Percentiles rank a stretch among this genome's conserved stretches.
Conservation (phyloP, 2,888 invertebrate species). For the Adela reaumurella region DNA sequence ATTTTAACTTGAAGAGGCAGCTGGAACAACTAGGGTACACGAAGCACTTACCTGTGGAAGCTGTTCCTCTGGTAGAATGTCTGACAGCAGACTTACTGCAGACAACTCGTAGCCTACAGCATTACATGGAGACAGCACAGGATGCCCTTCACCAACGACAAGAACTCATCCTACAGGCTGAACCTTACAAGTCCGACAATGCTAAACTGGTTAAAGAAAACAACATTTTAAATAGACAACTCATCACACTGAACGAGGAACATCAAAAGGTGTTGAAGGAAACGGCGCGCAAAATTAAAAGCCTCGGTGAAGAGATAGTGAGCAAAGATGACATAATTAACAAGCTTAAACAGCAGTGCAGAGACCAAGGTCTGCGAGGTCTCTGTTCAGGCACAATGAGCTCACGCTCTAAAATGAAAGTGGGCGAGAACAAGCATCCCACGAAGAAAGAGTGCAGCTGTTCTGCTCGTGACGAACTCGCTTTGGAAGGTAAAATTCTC, state of each 20-base stretch:
- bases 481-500: slow-evolving; percentile 37
- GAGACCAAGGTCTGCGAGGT: slow-evolving; percentile 41
- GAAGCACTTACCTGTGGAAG: slow-evolving; percentile 70
- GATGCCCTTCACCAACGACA: slow-evolving; percentile 67
- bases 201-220: slow-evolving; percentile 71
- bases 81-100: slow-evolving; percentile 79
- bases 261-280: slow-evolving; percentile 57
- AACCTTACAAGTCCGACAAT: slow-evolving; percentile 80
- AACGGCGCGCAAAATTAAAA: slow-evolving; percentile 58
- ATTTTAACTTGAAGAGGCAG: slow-evolving; percentile 57
- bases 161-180: slow-evolving; percentile 65
- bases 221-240: slow-evolving; percentile 66
- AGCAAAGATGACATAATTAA: slow-evolving; percentile 44
- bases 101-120: slow-evolving; percentile 82
- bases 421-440: slow-evolving; percentile 1
- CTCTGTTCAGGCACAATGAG: slow-evolving; percentile 44
- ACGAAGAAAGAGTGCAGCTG: slow-evolving; percentile 26
- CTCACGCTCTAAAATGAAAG: slow-evolving; percentile 34
- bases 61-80: slow-evolving; percentile 75
- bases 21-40: slow-evolving; percentile 81
- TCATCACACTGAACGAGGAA: slow-evolving; percentile 63
- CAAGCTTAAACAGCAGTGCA: slow-evolving; percentile 40
- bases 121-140: slow-evolving; percentile 74
- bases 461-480: slow-evolving; percentile 21
- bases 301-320: slow-evolving; percentile 59